Evolutionary conservation across 2,797 vertebrate genomes (phyloP).

Genomic region (Chloroceryle inda): DNA sequence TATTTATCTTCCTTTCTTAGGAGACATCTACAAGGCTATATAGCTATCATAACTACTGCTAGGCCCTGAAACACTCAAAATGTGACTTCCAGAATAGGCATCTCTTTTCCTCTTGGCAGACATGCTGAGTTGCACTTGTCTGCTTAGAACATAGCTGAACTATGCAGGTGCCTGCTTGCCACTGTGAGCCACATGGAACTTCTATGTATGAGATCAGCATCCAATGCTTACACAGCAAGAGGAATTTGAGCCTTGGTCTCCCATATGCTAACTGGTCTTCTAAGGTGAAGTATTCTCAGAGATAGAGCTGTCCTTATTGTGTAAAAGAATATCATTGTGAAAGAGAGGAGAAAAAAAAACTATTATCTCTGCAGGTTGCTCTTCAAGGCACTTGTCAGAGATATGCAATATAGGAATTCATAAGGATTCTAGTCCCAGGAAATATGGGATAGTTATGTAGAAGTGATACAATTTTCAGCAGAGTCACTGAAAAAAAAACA

Average conservation of each 20-base stretch:
- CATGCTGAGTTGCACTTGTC: background rate
- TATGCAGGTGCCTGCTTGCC: background rate
- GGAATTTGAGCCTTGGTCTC: background rate
- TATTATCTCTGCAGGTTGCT: background rate
- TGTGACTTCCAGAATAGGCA: background rate
- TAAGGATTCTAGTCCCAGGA: background rate
- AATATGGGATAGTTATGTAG: background rate
- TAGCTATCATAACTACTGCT: background rate
- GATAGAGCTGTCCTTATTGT: background rate
- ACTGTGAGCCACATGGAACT: background rate
- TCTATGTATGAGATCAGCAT: background rate
- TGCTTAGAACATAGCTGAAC: background rate
- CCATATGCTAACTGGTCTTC: background rate
- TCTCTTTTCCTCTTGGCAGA: background rate
- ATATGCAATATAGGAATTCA: background rate
- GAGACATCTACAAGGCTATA: background rate
- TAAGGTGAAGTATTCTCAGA: background rate
- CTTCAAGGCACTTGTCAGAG: background rate
- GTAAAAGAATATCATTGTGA: background rate
- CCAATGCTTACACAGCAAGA: background rate
- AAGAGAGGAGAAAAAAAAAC: background rate
- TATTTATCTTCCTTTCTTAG: background rate
- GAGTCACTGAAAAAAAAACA: background rate
- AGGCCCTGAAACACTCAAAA: background rate
- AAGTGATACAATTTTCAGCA: background rate